Conservation (phyloP, 2,888 invertebrate genomes). For the Stegana nigrithorax region DNA sequence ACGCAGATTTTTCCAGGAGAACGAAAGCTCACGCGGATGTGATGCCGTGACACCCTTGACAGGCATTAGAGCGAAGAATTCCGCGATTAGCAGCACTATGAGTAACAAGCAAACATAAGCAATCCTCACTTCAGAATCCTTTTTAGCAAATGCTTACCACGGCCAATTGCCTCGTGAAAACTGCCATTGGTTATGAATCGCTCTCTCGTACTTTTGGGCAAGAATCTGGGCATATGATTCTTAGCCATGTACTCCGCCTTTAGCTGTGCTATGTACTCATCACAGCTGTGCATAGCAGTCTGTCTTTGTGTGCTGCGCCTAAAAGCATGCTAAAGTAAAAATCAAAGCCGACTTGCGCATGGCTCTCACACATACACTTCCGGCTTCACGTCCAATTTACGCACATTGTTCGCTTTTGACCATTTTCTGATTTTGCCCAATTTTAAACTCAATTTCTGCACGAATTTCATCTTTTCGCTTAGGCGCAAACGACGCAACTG, state of each 20-base stretch:
- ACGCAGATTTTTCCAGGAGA: conserved; percentile 61
- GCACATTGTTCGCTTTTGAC: conserved; percentile 31
- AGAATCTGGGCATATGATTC: conserved; percentile 31
- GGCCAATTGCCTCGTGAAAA: conserved; percentile 65
- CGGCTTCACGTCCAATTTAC: conserved; percentile 40
- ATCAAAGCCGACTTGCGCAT: not conserved
- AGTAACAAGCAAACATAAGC: not conserved
- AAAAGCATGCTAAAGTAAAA: not conserved
- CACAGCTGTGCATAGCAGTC: conserved; percentile 30
- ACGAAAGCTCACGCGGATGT: conserved; percentile 67
- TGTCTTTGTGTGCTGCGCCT: conserved; percentile 38
- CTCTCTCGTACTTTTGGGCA: conserved; percentile 46
- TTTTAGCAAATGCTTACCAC: conserved; percentile 35
- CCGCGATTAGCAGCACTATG: conserved; percentile 67
- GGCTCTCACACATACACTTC: conserved; percentile 30
- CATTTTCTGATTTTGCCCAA: conserved; percentile 36
- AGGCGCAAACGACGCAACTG: not conserved
- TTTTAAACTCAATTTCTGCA: conserved; percentile 39
- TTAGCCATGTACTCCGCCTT: conserved; percentile 26
- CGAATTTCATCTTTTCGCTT: conserved; percentile 42
- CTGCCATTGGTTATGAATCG: conserved; percentile 61
- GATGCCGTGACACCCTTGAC: conserved; percentile 69
- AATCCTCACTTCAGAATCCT: not conserved
- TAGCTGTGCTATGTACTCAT: conserved; percentile 32
- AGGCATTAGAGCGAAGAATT: conserved; percentile 72